Percentiles rank a stretch among this genome's conserved stretches.
Evolutionary conservation across 2,888 invertebrate species (phyloP).

Genomic region (Lasioglossum morio): DNA sequence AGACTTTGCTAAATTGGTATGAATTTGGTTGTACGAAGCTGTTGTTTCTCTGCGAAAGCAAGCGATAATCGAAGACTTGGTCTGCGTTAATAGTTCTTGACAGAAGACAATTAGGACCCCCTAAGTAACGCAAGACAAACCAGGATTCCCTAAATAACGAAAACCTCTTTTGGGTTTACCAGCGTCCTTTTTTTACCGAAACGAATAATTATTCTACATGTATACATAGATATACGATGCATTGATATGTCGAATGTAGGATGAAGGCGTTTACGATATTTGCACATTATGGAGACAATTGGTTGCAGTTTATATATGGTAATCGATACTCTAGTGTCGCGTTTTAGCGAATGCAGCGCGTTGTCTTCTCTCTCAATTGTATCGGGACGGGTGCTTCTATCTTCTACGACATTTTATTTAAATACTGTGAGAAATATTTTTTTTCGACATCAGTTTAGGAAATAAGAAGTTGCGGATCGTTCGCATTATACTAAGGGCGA

Average conservation of each 20-base stretch:
- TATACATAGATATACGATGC: not conserved
- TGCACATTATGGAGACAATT: not conserved
- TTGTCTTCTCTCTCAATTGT: not conserved
- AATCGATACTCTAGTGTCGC: not conserved
- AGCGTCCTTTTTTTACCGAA: not conserved
- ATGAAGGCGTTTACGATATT: not conserved
- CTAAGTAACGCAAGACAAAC: too few relatives aligned
- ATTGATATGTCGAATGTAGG: not conserved
- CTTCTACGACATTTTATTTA: not conserved
- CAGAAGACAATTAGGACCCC: not conserved
- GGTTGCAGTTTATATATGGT: not conserved
- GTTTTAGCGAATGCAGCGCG: not conserved
- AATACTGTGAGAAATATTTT: not conserved
- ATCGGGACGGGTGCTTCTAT: not conserved
- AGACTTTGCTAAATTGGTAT: conserved; percentile 50
- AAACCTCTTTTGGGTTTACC: not conserved
- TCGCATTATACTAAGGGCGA: not conserved
- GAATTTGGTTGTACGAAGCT: not conserved
- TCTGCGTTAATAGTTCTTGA: not conserved
- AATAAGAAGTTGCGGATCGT: not conserved
- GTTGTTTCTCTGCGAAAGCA: not conserved
- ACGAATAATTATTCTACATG: not conserved
- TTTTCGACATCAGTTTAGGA: not conserved
- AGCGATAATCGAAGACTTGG: not conserved
- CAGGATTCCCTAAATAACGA: not conserved